Percentiles rank a stretch among this genome's conserved stretches.
Evolutionary conservation across 2,888 invertebrate genomes (phyloP).

Genomic region (Cantharis rustica): DNA sequence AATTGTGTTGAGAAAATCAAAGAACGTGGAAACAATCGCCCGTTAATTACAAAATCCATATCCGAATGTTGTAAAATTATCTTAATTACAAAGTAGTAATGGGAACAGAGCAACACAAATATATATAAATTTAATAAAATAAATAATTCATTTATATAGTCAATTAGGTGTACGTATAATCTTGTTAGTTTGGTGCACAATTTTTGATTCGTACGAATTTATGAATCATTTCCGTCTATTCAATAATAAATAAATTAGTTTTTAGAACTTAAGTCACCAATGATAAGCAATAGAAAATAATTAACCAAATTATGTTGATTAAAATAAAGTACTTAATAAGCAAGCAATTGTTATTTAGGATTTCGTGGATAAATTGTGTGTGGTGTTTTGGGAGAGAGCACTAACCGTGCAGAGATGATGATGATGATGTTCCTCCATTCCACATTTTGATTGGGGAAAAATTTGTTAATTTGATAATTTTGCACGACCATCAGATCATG

Average conservation of each 20-base stretch:
- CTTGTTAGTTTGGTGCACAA: constrained; percentile 31
- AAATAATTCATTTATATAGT: constrained; percentile 22
- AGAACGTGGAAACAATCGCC: constrained; percentile 24
- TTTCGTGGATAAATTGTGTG: neutral
- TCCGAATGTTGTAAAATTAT: constrained; percentile 28
- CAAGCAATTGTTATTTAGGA: constrained; percentile 18
- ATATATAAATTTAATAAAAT: constrained; percentile 15
- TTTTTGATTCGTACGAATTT: constrained; percentile 34
- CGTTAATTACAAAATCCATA: constrained; percentile 30
- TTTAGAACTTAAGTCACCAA: constrained; percentile 37
- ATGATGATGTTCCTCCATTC: neutral
- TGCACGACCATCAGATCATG: neutral
- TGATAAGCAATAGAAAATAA: constrained; percentile 38
- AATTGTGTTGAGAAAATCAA: constrained; percentile 31
- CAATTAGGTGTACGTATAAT: constrained; percentile 19
- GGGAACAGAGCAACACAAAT: constrained; percentile 14
- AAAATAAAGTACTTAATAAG: constrained; percentile 24
- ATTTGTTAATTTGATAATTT: neutral
- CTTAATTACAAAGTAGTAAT: constrained; percentile 25
- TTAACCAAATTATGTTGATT: constrained; percentile 23
- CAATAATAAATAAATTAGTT: constrained; percentile 42
- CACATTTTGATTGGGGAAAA: neutral
- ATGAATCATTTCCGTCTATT: constrained; percentile 45
- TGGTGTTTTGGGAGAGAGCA: neutral
- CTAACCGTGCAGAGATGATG: neutral